Percentiles rank a stretch among this genome's conserved stretches.
Evolutionary conservation across 2,113 vertebrate genomes (phyloP).

Genomic region (Silurus glanis): DNA sequence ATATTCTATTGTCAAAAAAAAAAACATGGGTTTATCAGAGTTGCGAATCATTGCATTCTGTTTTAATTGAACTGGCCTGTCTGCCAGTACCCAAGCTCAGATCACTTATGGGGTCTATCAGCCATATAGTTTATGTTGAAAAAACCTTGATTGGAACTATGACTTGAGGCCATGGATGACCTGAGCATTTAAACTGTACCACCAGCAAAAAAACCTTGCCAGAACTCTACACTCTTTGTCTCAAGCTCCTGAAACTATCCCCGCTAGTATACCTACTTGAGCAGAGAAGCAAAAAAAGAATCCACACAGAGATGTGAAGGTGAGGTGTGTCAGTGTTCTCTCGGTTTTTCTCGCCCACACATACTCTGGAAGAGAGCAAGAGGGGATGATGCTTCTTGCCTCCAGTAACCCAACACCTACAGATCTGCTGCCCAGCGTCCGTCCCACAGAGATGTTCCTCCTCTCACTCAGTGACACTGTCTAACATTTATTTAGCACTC

Average conservation of each 20-base stretch:
- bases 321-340: conserved; percentile 5
- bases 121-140: too few species aligned
- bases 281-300: background rate
- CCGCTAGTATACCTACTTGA: background rate
- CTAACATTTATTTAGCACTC: background rate
- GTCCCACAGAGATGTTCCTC: background rate
- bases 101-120: too few species aligned
- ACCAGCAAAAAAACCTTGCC: background rate
- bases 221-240: background rate
- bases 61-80: too few species aligned
- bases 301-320: background rate
- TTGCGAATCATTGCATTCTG: too few species aligned
- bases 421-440: background rate
- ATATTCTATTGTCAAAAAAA: too few species aligned
- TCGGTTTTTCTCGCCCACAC: conserved; percentile 14
- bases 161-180: background rate
- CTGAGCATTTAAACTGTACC: background rate
- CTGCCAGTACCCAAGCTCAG: too few species aligned
- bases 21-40: too few species aligned
- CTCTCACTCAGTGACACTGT: background rate
- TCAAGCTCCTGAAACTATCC: background rate
- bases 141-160: background rate
- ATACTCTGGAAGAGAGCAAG: background rate
- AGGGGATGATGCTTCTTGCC: background rate
- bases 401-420: conserved; percentile 16